These are phyloP conservation scores for Enteromius afrohamiltoni DNA, from an alignment of 2,797 vertebrate genomes.

Conservation along the genomic window DNA sequence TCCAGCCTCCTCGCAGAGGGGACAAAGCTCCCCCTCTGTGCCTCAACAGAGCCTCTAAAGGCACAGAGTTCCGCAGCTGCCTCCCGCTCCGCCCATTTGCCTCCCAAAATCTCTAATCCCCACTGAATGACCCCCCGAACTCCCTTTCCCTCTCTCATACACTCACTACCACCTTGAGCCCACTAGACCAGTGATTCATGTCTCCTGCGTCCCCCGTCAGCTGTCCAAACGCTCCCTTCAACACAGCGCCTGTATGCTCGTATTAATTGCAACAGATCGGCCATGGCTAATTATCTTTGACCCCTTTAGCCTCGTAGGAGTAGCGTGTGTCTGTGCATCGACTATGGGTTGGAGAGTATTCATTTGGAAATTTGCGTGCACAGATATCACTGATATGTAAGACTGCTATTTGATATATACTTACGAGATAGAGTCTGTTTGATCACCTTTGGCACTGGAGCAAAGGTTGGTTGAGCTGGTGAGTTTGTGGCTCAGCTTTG, in stretches of 20 bases:
- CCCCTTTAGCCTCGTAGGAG: constrained; percentile 43
- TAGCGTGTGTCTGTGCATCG: constrained; percentile 5
- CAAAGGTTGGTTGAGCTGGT: constrained; percentile 10
- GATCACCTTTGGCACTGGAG: constrained; percentile 17
- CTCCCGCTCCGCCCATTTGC: constrained; percentile 60
- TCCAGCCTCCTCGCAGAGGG: constrained; percentile 68
- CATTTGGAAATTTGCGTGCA: not conserved
- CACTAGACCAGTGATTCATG: constrained; percentile 60
- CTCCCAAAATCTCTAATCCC: constrained; percentile 77
- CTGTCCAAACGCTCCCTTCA: constrained; percentile 69
- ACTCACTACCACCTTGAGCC: constrained; percentile 51
- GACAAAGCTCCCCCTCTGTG: constrained; percentile 77
- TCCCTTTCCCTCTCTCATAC: constrained; percentile 49
- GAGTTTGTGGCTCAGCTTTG: constrained; percentile 11
- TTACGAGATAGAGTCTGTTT: not conserved
- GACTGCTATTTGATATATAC: not conserved
- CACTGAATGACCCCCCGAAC: constrained; percentile 70
- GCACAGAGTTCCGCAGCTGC: constrained; percentile 78
- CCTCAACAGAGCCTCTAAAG: constrained; percentile 70
- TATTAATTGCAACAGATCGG: constrained; percentile 73
- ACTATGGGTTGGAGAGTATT: constrained; percentile 15
- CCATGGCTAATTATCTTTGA: constrained; percentile 67
- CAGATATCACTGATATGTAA: not conserved
- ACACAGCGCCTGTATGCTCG: constrained; percentile 67
- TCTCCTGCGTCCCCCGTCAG: constrained; percentile 71